These are phyloP conservation scores for Monopterus albus DNA, from an alignment of 2,113 vertebrate species.

Conservation along the genomic window DNA sequence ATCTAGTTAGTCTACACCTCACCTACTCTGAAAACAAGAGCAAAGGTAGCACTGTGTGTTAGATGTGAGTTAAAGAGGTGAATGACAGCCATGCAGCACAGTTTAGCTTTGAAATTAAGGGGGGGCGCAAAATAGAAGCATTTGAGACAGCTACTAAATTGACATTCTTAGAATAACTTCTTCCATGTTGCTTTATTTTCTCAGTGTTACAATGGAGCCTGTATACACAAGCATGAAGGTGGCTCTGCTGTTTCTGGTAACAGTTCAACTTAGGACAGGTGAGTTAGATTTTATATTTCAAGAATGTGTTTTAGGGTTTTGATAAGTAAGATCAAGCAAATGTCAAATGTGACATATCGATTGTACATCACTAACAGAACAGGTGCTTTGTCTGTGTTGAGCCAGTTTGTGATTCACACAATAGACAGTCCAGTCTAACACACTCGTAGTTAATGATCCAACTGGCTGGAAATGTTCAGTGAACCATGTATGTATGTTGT, in stretches of 20 bases:
- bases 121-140: not conserved
- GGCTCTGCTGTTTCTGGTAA: constrained; percentile 49
- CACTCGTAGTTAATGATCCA: constrained; percentile 9
- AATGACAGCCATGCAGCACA: not conserved
- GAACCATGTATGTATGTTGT: constrained; percentile 16
- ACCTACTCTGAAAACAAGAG: not conserved
- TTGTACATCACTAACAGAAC: not conserved
- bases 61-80: not conserved
- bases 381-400: not conserved
- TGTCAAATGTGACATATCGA: not conserved
- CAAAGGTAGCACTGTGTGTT: too few relatives aligned
- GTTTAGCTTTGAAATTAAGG: not conserved
- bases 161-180: not conserved
- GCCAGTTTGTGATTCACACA: constrained; percentile 5
- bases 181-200: constrained; percentile 12
- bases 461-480: constrained; percentile 20
- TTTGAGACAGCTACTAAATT: constrained; percentile 2
- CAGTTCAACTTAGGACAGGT: constrained; percentile 69
- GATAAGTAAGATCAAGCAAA: not conserved
- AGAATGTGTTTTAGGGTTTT: not conserved
- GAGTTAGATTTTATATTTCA: constrained; percentile 43
- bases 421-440: not conserved
- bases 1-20: constrained; percentile 7
- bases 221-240: constrained; percentile 15
- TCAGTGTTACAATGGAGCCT: constrained; percentile 60